phyloP scores from a whole-genome alignment of 2,888 invertebrate genomes.

The Leptarthrus brevirostris region DNA sequence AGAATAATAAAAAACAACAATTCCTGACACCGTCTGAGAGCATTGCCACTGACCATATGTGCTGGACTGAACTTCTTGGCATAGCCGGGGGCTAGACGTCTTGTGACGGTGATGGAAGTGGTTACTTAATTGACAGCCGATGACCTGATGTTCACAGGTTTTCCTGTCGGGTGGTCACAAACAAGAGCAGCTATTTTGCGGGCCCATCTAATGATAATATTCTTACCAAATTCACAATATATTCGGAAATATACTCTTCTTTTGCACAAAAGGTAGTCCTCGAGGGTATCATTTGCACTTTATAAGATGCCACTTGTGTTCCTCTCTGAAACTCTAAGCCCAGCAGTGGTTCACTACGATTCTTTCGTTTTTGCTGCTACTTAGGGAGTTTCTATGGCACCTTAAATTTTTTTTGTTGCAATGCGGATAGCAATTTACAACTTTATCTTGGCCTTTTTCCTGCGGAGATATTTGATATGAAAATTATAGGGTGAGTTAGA shows the following conservation, averaged over 20 bases:
- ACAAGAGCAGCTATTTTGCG: not conserved
- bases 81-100: not conserved
- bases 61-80: not conserved
- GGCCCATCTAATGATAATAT: not conserved
- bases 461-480: slow-evolving; percentile 19
- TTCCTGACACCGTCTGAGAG: not conserved
- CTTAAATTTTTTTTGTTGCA: slow-evolving; percentile 26
- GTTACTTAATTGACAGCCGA: not conserved
- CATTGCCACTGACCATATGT: not conserved
- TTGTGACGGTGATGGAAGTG: not conserved
- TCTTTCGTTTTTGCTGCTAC: not conserved
- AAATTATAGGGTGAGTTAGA: slow-evolving; percentile 12
- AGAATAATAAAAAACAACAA: not conserved
- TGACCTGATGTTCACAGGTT: not conserved
- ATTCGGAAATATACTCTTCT: not conserved
- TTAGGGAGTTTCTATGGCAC: slow-evolving; percentile 24
- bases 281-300: slow-evolving; percentile 12
- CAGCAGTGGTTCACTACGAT: not conserved
- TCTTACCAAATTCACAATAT: not conserved
- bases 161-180: not conserved
- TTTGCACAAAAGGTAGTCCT: not conserved
- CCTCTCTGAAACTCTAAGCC: not conserved
- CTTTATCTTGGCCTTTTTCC: slow-evolving; percentile 4
- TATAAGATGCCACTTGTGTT: not conserved
- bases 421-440: slow-evolving; percentile 43